Base-by-base conservation (phyloP, 2,113 vertebrate genomes). In the Tretioscincus oriximinensis region DNA sequence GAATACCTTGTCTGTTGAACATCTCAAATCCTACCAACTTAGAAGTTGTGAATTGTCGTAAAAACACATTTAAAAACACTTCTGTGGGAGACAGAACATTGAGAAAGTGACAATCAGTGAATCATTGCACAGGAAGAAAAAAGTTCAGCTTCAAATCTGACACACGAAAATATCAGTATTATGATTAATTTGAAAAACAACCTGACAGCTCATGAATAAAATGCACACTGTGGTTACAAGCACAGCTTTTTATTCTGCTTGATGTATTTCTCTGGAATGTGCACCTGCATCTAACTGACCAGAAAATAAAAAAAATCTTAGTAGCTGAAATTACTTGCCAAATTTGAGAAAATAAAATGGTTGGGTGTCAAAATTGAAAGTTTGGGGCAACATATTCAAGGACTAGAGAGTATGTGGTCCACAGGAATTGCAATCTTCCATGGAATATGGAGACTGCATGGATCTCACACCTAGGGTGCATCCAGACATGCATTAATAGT, bases 21-120 rank as follows among this genome's bases (percentile, higher is more conserved):
- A 83, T 85, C 88, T 86, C 76, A 60, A 78, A 64, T 41, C 41
- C 29, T 6, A 82, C 61, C 76, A 85, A 85, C 66, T 67, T 83
- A 76, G 0, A 1, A 58, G 41, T 47, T 14, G 49, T 51, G 45
- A 11, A 28, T 18, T 79, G 67, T 61, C 76, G 72, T 86, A 74
- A 31, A 68, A 67, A 5, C 14, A 58, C 14, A 58, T 16, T 0
- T 0, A 45, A 80, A 58, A 77, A 35, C 20, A 47, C 60, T n/a
- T 90, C 49, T 14, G 75, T 16, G 65, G 64, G 54, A 78, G 71
- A 87, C 49, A 47, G 66, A 63, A 81, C 78, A 60, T 82, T 76
- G 47, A 74, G 58, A 21, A 45, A n/a, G 41, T 54, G 71, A 66
- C 22, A 85, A 28, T 65, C 81, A 12, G 35, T 81, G 35, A 31